Evolutionary conservation across 2,797 vertebrate species (phyloP).

Genomic region (Phrynocephalus guinanensis): DNA sequence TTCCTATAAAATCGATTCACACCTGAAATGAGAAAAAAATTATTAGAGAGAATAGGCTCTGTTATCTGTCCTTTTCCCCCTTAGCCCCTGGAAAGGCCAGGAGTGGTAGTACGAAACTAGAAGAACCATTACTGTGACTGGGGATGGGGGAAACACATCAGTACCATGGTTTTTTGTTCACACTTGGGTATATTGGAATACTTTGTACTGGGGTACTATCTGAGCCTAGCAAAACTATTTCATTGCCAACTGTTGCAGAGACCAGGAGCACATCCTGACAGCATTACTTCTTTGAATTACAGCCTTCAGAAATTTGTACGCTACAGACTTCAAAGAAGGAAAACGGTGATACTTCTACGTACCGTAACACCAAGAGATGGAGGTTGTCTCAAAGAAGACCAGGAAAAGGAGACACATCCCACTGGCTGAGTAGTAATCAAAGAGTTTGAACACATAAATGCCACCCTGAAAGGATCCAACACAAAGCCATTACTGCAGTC

Average conservation of each 20-base stretch:
- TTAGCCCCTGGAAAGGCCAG: too few species aligned
- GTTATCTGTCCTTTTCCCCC: too few species aligned
- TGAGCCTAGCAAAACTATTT: background rate
- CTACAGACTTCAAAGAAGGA: background rate
- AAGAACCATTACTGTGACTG: background rate
- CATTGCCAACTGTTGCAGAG: background rate
- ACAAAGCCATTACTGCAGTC: background rate
- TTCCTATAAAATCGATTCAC: conserved; percentile 90
- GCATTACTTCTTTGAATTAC: too few species aligned
- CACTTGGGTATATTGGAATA: background rate
- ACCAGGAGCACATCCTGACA: too few species aligned
- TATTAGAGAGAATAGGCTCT: rapidly evolving
- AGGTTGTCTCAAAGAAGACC: conserved; percentile 92
- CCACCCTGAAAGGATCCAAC: conserved; percentile 82
- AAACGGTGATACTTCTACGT: conserved; percentile 46
- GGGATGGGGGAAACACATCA: too few species aligned
- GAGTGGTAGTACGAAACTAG: background rate
- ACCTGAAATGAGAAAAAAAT: conserved; percentile 74
- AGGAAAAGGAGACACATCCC: conserved; percentile 94
- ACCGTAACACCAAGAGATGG: conserved; percentile 95
- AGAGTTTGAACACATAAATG: conserved; percentile 93
- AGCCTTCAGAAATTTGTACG: too few species aligned
- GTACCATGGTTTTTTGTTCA: background rate
- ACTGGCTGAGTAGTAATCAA: conserved; percentile 95
- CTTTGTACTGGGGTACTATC: background rate